Conservation (phyloP, 2,797 vertebrate genomes). For the Echeneis naucrates region DNA sequence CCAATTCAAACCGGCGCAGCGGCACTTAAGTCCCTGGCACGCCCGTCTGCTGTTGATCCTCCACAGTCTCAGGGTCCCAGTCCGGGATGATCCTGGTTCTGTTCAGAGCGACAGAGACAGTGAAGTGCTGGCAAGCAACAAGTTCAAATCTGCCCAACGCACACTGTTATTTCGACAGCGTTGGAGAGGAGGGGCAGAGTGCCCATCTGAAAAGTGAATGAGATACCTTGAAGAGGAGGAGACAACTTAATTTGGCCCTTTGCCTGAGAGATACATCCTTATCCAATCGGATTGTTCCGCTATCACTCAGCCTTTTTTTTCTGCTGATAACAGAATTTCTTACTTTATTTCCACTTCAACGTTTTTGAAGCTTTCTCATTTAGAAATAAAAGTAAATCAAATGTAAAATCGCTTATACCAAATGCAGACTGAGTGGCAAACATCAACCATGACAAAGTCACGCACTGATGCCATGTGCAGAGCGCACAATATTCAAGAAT, state of each 20-base stretch:
- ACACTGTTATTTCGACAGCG: slow-evolving; percentile 92
- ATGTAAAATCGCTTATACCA: not conserved
- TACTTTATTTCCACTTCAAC: not conserved
- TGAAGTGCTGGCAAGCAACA: slow-evolving; percentile 84
- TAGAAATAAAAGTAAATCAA: not conserved
- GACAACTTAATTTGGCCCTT: slow-evolving; percentile 54
- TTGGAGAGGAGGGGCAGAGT: slow-evolving; percentile 90
- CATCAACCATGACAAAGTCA: slow-evolving; percentile 11
- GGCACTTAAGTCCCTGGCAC: slow-evolving; percentile 48
- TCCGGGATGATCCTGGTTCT: slow-evolving; percentile 69
- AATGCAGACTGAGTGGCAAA: not conserved
- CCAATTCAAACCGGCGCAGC: slow-evolving; percentile 51
- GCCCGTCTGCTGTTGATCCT: slow-evolving; percentile 52
- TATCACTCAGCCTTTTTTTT: not conserved
- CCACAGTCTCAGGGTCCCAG: slow-evolving; percentile 72
- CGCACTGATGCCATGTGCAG: slow-evolving; percentile 11
- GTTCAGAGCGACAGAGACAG: slow-evolving; percentile 77
- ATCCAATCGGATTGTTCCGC: slow-evolving; percentile 46
- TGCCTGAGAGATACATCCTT: slow-evolving; percentile 48
- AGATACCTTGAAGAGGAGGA: slow-evolving; percentile 73
- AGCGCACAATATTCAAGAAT: slow-evolving; percentile 29
- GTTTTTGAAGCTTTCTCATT: not conserved
- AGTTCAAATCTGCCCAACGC: slow-evolving; percentile 91
- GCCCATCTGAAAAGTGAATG: slow-evolving; percentile 85
- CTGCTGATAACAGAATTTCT: slow-evolving; percentile 17